A percentile compares a stretch with the other conserved stretches of the same genome.
phyloP scores from a whole-genome alignment of 2,888 invertebrate genomes.

The Deladenus siricidicola region DNA sequence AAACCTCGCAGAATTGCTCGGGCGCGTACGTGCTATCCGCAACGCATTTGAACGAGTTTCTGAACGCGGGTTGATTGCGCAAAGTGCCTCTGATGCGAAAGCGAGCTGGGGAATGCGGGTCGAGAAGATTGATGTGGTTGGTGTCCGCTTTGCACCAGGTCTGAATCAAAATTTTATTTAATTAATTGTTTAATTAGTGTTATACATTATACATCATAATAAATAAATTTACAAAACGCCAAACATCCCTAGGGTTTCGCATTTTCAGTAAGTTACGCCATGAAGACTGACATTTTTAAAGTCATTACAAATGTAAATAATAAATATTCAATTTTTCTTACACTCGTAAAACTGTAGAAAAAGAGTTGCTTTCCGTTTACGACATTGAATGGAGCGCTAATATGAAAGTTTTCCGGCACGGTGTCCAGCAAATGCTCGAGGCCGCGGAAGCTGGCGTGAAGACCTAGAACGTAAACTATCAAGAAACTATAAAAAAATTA shows the following conservation, averaged over 20 bases:
- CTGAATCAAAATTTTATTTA: neutral
- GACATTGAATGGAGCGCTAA: neutral
- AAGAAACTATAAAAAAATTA: no score
- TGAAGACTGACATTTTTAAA: no score
- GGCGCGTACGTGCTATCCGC: neutral
- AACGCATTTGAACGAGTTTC: neutral
- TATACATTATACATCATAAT: no score
- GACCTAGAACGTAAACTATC: no score
- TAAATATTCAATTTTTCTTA: no score
- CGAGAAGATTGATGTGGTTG: neutral
- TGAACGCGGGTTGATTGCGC: neutral
- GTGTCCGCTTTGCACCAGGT: neutral
- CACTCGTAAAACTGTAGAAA: neutral
- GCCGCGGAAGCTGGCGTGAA: neutral
- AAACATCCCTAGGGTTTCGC: no score
- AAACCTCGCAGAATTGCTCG: neutral
- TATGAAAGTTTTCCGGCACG: neutral
- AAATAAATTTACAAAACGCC: no score
- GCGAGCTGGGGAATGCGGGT: neutral
- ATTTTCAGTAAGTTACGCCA: no score
- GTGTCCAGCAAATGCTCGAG: neutral
- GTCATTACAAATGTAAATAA: no score
- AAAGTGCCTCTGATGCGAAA: neutral
- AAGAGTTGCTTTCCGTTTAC: neutral
- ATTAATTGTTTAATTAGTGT: no score